Evolutionary conservation across 2,888 invertebrate species (phyloP).

Genomic region (Plagiodera versicolora): DNA sequence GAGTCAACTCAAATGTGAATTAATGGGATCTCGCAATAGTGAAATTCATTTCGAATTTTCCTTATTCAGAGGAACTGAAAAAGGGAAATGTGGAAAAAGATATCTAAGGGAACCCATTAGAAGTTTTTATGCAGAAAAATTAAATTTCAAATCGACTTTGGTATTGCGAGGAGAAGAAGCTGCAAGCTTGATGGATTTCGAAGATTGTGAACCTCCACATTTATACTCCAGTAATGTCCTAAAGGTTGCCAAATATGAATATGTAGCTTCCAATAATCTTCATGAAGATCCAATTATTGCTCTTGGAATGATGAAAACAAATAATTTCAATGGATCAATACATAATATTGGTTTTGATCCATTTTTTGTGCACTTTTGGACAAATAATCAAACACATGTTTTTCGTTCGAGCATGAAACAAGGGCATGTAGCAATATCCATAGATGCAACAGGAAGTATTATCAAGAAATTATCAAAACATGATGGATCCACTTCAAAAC

Average conservation of each 20-base stretch:
- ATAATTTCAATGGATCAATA: not conserved
- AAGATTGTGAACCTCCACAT: not conserved
- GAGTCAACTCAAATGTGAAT: not conserved
- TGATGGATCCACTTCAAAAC: not conserved
- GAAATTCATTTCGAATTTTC: not conserved
- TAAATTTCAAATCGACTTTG: not conserved
- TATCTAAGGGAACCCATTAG: not conserved
- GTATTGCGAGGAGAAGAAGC: slow-evolving; percentile 5
- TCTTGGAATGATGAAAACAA: not conserved
- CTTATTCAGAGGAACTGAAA: not conserved
- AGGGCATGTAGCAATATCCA: not conserved
- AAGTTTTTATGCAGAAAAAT: not conserved
- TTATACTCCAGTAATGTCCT: not conserved
- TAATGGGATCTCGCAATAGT: not conserved
- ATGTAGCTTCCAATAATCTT: not conserved
- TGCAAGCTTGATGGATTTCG: not conserved
- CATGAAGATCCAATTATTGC: slow-evolving; percentile 5
- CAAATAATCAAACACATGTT: slow-evolving; percentile 4
- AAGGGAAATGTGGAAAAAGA: not conserved
- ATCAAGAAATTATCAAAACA: not conserved
- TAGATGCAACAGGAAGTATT: not conserved
- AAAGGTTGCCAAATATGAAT: not conserved
- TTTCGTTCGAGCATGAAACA: not conserved
- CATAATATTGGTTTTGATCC: not conserved
- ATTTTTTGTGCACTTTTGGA: slow-evolving; percentile 3